A percentile compares a stretch with the other conserved stretches of the same genome.
Evolutionary conservation across 1,140 invertebrate genomes (phyloP).

Genomic region (Argopecten irradians): DNA sequence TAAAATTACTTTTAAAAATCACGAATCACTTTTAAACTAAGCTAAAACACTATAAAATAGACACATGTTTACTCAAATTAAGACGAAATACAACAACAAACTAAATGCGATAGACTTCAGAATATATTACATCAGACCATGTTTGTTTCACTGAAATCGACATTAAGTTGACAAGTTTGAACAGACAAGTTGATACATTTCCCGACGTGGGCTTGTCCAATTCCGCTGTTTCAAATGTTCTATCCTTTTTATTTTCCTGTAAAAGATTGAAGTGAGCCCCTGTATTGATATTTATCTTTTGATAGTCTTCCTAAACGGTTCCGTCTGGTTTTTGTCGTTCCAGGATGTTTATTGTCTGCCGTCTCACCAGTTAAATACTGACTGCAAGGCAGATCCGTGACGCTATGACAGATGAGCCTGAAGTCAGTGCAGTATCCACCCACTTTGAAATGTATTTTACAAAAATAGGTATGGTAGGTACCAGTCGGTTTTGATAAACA

Average conservation of each 20-base stretch:
- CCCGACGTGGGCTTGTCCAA: background rate
- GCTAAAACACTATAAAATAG: too few species aligned
- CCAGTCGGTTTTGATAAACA: too few species aligned
- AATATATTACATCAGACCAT: background rate
- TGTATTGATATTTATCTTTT: slow-evolving; percentile 14
- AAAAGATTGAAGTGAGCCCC: background rate
- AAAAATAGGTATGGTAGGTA: too few species aligned
- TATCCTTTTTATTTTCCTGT: background rate
- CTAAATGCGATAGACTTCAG: background rate
- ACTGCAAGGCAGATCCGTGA: background rate
- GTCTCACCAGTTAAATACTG: background rate
- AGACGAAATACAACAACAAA: background rate
- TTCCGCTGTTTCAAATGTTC: background rate
- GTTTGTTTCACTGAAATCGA: background rate
- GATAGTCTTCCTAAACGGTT: background rate
- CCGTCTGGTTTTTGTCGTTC: background rate
- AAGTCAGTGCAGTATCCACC: background rate
- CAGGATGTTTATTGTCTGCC: background rate
- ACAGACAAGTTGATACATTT: background rate
- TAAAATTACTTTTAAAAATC: too few species aligned
- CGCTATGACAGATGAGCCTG: background rate
- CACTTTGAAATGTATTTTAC: background rate
- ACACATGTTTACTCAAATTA: background rate
- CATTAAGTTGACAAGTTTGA: background rate
- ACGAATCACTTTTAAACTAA: too few species aligned